Conservation (phyloP, 2,113 vertebrate species). For the Philantomba maxwellii region DNA sequence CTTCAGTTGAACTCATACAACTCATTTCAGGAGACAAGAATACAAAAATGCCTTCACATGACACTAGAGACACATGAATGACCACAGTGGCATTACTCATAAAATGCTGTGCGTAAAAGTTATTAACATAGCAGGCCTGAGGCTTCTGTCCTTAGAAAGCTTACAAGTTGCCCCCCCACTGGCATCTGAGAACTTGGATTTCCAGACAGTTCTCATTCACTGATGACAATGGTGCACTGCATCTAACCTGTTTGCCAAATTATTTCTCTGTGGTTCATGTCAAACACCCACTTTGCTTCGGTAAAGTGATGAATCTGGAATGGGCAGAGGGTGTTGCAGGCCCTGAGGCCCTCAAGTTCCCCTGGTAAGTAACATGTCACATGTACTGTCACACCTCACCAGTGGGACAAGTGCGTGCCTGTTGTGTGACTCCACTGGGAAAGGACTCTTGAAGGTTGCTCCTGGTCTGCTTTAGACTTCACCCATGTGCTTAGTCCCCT, state of each 20-base stretch:
- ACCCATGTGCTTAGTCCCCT: neutral
- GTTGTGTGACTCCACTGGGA: too few species aligned
- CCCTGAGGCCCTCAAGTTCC: neutral
- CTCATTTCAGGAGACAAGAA: neutral
- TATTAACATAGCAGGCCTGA: neutral
- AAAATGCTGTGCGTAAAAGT: too few species aligned
- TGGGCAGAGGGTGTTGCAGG: neutral
- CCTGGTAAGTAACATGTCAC: neutral
- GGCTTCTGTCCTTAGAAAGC: neutral
- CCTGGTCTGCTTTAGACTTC: too few species aligned
- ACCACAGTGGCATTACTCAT: neutral
- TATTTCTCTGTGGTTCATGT: neutral
- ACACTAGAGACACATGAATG: neutral
- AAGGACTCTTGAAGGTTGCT: neutral
- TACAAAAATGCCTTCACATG: neutral
- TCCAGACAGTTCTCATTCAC: neutral
- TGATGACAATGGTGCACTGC: neutral
- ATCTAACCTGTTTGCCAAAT: neutral
- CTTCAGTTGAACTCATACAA: too few species aligned
- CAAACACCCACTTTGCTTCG: neutral
- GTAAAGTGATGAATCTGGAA: neutral
- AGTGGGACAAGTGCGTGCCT: too few species aligned
- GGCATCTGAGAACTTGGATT: neutral
- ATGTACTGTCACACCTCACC: neutral
- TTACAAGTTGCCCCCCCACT: accelerated